Evolutionary conservation across 2,888 invertebrate genomes (phyloP), one percentile per base, ranked within the genome.

Genomic region (Troides oblongomaculatus): DNA sequence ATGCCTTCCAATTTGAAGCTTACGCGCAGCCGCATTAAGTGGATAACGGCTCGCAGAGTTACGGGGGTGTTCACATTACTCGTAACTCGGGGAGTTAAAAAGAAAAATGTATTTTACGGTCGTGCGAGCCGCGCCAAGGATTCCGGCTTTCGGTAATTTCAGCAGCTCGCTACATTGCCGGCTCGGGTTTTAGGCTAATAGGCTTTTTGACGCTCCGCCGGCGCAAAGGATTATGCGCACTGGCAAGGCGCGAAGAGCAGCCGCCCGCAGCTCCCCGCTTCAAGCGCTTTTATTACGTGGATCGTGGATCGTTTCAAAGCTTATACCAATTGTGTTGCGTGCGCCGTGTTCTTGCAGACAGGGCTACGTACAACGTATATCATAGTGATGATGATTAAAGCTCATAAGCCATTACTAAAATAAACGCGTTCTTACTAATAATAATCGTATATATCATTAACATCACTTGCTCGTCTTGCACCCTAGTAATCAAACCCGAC

Each of bases 41-140:
- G 8, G 2, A 60, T 17, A 63, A 63, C 53, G 2, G 70, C 23
- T 53, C 21, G 59, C 18, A 62, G 23, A 39, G 39, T n/a, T 30
- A 25, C 12, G n/a, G n/a, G 62, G 4, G 53, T 66, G 17, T 60
- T 25, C 46, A 18, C 30, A 30, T 50, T n/a, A 53, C 36, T n/a
- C n/a, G 10, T 56, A 39, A 23, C 18, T 12, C 43, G 46, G 23
- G 43, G 57, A 63, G 53, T 66, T 72, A 71, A 63, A 69, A 68
- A 72, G 71, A 70, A 69, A 74, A 74, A 74, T 68, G 71, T 74
- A 74, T 74, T 75, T 73, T 71, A 72, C 74, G 69, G 66, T 56
- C 62, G 68, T 59, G 62, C 68, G 64, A 30, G 62, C 61, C 46
- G 64, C 61, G 25, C 21, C 56, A 66, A 70, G 71, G 68, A 71